These are phyloP conservation scores for Eupithecia pulchellata DNA, from an alignment of 2,888 invertebrate species.

Conservation along the genomic window DNA sequence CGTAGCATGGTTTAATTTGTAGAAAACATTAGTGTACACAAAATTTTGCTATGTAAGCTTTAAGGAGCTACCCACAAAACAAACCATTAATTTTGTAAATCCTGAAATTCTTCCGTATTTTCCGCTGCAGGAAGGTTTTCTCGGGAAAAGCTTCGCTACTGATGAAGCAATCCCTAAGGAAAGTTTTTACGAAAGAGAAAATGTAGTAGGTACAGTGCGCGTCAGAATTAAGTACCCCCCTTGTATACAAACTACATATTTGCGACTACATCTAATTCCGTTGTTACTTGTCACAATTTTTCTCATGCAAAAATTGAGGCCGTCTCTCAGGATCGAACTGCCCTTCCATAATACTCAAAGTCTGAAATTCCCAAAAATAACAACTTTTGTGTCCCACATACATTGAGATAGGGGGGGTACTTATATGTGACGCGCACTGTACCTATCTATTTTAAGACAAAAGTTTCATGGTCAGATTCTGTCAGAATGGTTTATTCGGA, in stretches of 20 bases:
- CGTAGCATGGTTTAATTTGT: constrained; percentile 8
- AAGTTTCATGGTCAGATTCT: background rate
- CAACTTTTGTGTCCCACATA: too few species aligned
- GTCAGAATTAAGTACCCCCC: too few species aligned
- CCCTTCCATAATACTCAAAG: too few species aligned
- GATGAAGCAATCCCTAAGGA: constrained; percentile 29
- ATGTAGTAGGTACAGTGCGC: background rate
- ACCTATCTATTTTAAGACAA: too few species aligned
- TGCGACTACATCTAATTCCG: too few species aligned
- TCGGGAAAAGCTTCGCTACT: constrained; percentile 21
- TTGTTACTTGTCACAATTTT: too few species aligned
- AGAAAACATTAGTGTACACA: background rate
- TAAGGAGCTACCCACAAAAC: background rate
- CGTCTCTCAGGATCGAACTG: too few species aligned
- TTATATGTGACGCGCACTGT: too few species aligned
- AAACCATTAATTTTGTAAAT: background rate
- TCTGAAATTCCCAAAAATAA: too few species aligned
- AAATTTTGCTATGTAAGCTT: constrained; percentile 1
- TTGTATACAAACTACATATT: too few species aligned
- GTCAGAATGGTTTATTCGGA: background rate
- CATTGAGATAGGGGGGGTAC: too few species aligned
- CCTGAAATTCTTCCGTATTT: constrained; percentile 22
- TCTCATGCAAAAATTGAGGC: too few species aligned
- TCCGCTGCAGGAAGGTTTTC: constrained; percentile 17
- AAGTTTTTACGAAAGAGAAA: constrained; percentile 13